A percentile compares a stretch with the other conserved stretches of the same genome.
These are phyloP conservation scores for Venturia canescens DNA, from an alignment of 1,140 invertebrate species.

Conservation along the genomic window DNA sequence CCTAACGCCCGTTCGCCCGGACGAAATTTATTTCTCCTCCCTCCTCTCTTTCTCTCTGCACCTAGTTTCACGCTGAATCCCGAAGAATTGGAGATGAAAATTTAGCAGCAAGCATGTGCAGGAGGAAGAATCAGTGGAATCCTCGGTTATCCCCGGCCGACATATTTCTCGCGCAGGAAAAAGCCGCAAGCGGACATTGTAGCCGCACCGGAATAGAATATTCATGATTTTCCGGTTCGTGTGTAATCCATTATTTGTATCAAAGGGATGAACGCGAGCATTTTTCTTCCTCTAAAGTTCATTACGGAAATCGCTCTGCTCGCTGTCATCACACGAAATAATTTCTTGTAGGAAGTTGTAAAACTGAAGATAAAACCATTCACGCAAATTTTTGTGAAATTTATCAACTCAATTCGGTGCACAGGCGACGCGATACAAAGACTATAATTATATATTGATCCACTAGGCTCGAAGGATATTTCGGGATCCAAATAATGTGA, in stretches of 20 bases:
- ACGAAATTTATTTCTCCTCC: conserved; percentile 48
- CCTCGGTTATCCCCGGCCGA: conserved; percentile 17
- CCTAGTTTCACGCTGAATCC: background rate
- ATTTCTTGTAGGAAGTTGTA: too few species aligned
- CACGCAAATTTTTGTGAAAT: background rate
- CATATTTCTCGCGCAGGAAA: background rate
- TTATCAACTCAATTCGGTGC: background rate
- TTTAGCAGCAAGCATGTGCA: conserved; percentile 14
- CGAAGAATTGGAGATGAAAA: conserved; percentile 40
- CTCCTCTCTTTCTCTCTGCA: background rate
- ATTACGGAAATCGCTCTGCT: too few species aligned
- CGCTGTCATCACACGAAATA: too few species aligned
- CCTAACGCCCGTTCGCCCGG: conserved; percentile 30
- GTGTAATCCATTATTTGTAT: background rate
- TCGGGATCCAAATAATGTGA: conserved; percentile 15
- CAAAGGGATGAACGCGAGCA: background rate
- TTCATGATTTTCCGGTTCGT: background rate
- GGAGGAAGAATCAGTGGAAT: background rate
- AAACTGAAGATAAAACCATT: too few species aligned
- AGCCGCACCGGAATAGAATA: background rate
- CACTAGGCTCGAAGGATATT: background rate
- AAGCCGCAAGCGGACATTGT: too few species aligned
- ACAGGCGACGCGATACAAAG: background rate
- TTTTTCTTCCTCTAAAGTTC: background rate
- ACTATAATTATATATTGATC: conserved; percentile 15